Base-by-base conservation (phyloP, 2,797 vertebrate genomes). In the Chloroceryle inda region DNA sequence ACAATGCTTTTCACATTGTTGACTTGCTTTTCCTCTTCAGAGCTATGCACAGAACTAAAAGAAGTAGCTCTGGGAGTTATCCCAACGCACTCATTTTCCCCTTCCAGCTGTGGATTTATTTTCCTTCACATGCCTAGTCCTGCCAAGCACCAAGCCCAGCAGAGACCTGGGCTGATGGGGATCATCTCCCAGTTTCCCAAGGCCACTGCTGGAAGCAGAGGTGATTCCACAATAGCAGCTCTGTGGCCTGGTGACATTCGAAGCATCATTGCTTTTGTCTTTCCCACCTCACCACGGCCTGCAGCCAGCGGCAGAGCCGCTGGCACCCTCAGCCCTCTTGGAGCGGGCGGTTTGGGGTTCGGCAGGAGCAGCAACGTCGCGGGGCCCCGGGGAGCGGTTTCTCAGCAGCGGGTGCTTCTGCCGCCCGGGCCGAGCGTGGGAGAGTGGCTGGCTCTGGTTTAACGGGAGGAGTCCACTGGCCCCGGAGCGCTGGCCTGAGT, bases 281-380 rank as follows among this genome's bases (percentile, higher is more conserved):
- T 91, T 49, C 71, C 63, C 64, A 79, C 9, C 20, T 13, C 35
- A 31, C 6, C 56, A 2, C 0, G 1, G 17, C 40, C 67, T 0
- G 0, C 12, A 24, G 33, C 45, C n/a, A 6, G 84, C 74, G 27
- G 33, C 0, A 0, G 42, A 49, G n/a, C 23, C 0, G 0, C 56
- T 23, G 1, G 62, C 44, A 37, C 2, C 66, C 38, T 42, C 73
- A 15, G 3, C 4, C 5, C 53, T 21, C 3, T 15, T 0, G 3
- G 56, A 9, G 11, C n/a, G 1, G 2, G 10, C 1, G 22, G 6
- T 15, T 31, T 49, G 66, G 66, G 69, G 56, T 3, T 55, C 22
- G 7, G 24, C 2, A 1, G 75, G 13, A 78, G 19, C 62, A 5
- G n/a, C 1, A 0, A 13, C 27, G 11, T 8, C 45, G 42, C 1